Evolutionary conservation across 2,113 vertebrate genomes (phyloP).

Genomic region (Choloepus hoffmanni): DNA sequence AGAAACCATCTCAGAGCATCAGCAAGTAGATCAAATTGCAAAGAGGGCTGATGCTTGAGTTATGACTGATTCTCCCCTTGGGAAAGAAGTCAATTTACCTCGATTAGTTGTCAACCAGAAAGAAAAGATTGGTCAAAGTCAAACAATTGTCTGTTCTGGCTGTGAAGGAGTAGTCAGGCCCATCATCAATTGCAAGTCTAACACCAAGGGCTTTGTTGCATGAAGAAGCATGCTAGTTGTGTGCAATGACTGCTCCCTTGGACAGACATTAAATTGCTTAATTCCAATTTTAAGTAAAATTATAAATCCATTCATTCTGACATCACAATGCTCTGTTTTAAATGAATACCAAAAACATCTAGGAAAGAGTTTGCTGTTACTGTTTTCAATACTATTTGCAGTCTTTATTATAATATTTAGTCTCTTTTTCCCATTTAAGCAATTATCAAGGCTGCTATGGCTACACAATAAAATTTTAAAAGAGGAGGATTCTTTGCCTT

Average conservation of each 20-base stretch:
- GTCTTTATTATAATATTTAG: conserved; percentile 69
- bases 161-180: background rate
- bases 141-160: background rate
- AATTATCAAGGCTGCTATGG: conserved; percentile 27
- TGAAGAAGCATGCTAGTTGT: background rate
- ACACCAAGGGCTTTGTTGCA: background rate
- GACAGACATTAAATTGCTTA: background rate
- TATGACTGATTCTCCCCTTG: background rate
- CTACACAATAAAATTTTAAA: conserved; percentile 33
- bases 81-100: background rate
- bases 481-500: conserved; percentile 58
- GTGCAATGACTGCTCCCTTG: background rate
- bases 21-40: background rate
- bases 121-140: background rate
- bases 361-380: conserved; percentile 49
- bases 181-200: background rate
- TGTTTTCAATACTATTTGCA: conserved; percentile 40
- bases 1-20: background rate
- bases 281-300: conserved; percentile 60
- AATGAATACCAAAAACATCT: conserved; percentile 48
- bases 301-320: conserved; percentile 8
- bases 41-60: background rate
- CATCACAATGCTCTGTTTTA: conserved; percentile 33
- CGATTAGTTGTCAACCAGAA: background rate
- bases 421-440: conserved; percentile 58